phyloP scores from a whole-genome alignment of 2,888 invertebrate species.

The Drosophila lacicola region DNA sequence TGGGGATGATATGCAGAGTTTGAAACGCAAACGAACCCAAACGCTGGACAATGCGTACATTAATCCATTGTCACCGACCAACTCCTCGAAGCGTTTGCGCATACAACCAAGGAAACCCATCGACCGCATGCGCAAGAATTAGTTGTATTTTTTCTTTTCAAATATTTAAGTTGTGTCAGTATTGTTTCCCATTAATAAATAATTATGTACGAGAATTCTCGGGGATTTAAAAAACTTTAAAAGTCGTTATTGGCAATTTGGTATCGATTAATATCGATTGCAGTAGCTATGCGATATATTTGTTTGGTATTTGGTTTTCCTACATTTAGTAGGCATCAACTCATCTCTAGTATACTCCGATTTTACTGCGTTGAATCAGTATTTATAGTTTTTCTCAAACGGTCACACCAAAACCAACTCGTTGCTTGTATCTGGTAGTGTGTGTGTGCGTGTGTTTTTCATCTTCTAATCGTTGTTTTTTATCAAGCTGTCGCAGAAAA shows the following conservation, averaged over 20 bases:
- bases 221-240: too few species aligned
- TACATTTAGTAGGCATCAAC: too few species aligned
- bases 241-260: too few species aligned
- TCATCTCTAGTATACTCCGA: not conserved
- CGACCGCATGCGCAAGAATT: slow-evolving; percentile 82
- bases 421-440: slow-evolving; percentile 17
- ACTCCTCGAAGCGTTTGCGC: slow-evolving; percentile 81
- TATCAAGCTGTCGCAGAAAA: slow-evolving; percentile 15
- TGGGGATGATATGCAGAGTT: slow-evolving; percentile 53
- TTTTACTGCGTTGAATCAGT: not conserved
- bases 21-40: slow-evolving; percentile 82
- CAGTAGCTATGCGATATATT: too few species aligned
- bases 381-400: not conserved
- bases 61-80: slow-evolving; percentile 54
- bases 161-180: not conserved
- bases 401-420: slow-evolving; percentile 36
- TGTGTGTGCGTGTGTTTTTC: slow-evolving; percentile 33
- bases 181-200: slow-evolving; percentile 2
- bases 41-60: slow-evolving; percentile 71
- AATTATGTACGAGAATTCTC: not conserved
- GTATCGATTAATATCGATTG: too few species aligned
- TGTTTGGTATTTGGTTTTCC: too few species aligned
- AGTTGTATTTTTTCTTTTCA: slow-evolving; percentile 15
- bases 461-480: slow-evolving; percentile 26
- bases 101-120: slow-evolving; percentile 83